Evolutionary conservation across 2,888 invertebrate species (phyloP), one percentile per base, ranked within the genome.

Genomic region (Phorcus lineatus): DNA sequence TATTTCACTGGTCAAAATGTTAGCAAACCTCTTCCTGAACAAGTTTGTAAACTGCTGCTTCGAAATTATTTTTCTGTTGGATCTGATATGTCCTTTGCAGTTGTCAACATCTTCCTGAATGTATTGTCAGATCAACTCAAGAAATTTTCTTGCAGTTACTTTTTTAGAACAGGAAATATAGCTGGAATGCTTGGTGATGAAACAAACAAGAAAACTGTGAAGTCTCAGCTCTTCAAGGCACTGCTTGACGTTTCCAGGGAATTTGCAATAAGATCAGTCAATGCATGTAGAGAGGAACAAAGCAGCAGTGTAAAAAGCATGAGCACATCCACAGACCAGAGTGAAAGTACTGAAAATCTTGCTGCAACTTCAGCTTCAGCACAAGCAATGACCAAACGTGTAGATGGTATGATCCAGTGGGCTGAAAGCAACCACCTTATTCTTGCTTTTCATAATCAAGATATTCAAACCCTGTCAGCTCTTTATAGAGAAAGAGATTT

Each of bases 71-170:
- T 79, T 53, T 16, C 54, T 6, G 24, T 52, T n/a, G 54, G 52
- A 36, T n/a, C 31, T 31, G 79, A 79, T 36, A 74, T 81, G 79
- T 81, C 81, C 16, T 80, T 75, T 67, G 17, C 76, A 52, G 47
- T 80, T 54, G 76, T 82, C 9, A 52, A 81, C 17, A 70, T 74
- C 24, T 82, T 79, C 28, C 31, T 82, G 13, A 53, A 52, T 24
- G 77, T 82, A n/a, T 53, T 82, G n/a, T 75, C 82, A 1, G 80
- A 80, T 24, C 82, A 82, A 24, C 40, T 82, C 36, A 82, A 77
- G 36, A 82, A 80, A 31, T 81, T 82, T 16, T 80, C 82, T 2
- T 54, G 57, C 19, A 82, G 82, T 67, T 31, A 54, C 7, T 82
- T 62, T 31, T 80, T 82, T 17, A 75, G 52, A 55, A 62, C 67